Evolutionary conservation across 2,797 vertebrate genomes (phyloP).

Genomic region (Valencia hispanica): DNA sequence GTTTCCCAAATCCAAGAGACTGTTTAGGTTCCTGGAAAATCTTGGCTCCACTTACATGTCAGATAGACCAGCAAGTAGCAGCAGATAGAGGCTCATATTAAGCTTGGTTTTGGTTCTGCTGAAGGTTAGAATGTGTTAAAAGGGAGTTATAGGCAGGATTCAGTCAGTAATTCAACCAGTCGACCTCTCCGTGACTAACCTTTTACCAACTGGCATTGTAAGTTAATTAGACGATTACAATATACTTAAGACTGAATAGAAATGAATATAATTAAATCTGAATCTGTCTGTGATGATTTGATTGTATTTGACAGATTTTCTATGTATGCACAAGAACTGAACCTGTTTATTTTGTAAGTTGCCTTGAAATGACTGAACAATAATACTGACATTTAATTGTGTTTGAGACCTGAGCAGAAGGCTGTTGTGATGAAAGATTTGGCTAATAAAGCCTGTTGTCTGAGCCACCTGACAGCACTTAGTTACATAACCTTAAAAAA

Average conservation of each 20-base stretch:
- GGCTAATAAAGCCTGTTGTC: not conserved
- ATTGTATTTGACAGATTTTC: not conserved
- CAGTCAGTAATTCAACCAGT: not conserved
- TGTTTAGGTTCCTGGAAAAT: not conserved
- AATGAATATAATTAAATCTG: not conserved
- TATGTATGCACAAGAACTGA: not conserved
- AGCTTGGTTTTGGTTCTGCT: not conserved
- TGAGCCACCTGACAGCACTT: not conserved
- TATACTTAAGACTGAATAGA: not conserved
- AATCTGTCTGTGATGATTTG: not conserved
- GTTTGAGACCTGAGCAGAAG: not conserved
- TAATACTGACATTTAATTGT: not conserved
- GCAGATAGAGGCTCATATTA: not conserved
- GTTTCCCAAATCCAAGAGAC: not conserved
- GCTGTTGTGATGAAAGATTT: not conserved
- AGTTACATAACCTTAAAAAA: too few relatives aligned
- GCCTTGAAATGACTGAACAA: not conserved
- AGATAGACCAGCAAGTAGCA: not conserved
- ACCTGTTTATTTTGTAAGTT: not conserved
- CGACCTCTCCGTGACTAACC: not conserved
- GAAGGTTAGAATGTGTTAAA: not conserved
- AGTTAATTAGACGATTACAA: not conserved
- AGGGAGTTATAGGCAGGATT: not conserved
- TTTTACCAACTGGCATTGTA: not conserved
- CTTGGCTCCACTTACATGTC: not conserved